Percentiles rank a stretch among this genome's conserved stretches.
Conservation (phyloP, 37 sponge, comb jelly and placozoan species). For the Tethya wilhelma region DNA sequence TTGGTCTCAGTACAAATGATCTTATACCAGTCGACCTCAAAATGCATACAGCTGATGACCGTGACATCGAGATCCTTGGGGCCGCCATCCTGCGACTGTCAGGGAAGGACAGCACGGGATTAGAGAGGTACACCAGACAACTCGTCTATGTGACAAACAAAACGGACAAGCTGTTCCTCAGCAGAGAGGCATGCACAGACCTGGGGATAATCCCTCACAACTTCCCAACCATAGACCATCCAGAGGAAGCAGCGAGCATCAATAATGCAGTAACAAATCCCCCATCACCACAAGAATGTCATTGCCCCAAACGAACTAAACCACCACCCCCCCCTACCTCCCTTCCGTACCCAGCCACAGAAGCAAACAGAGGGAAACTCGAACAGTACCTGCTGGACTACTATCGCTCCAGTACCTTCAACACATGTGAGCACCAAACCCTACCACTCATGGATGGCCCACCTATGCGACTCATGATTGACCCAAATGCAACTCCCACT, state of each 20-base stretch:
- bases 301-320: conserved; percentile 25
- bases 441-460: conserved; percentile 56
- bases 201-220: conserved; percentile 30
- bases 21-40: conserved; percentile 47
- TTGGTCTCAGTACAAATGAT: conserved; percentile 36
- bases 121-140: conserved; percentile 39
- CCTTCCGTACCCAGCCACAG: conserved; percentile 52
- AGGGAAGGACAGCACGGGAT: conserved; percentile 19
- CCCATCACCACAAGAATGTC: conserved; percentile 12
- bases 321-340: conserved; percentile 40
- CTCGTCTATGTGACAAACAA: conserved; percentile 43
- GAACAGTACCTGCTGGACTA: conserved; percentile 43
- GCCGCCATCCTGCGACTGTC: conserved; percentile 48
- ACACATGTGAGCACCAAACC: conserved; percentile 25
- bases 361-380: conserved; percentile 44
- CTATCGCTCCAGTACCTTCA: conserved; percentile 53
- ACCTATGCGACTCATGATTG: conserved; percentile 48
- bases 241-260: conserved; percentile 4
- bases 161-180: conserved; percentile 52
- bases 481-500: conserved; percentile 49
- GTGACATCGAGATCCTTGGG: conserved; percentile 41
- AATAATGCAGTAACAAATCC: not conserved
- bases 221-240: conserved; percentile 25
- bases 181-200: conserved; percentile 50
- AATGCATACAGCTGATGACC: conserved; percentile 53